phyloP scores from a whole-genome alignment of 2,113 vertebrate genomes.

The Rissa tridactyla region DNA sequence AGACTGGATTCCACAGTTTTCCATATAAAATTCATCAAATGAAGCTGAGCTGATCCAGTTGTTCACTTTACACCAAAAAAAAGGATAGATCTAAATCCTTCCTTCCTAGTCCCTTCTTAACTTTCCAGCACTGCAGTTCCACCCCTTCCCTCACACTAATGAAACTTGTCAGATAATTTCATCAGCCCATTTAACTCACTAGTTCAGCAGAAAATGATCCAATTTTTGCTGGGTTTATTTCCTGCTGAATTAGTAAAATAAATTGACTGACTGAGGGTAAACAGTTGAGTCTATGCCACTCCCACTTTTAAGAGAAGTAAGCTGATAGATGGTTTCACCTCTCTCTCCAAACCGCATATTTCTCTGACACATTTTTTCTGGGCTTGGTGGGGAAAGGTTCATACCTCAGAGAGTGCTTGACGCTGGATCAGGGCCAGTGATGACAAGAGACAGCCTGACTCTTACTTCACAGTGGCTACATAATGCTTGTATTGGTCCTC shows the following conservation, averaged over 20 bases:
- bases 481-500: neutral
- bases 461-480: neutral
- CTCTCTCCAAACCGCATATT: neutral
- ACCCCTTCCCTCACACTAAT: neutral
- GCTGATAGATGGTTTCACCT: neutral
- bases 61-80: neutral
- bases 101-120: neutral
- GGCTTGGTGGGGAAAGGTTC: neutral
- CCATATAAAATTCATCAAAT: neutral
- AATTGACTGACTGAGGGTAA: neutral
- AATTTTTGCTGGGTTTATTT: conserved; percentile 2
- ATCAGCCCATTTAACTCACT: conserved; percentile 1
- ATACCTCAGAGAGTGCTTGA: neutral
- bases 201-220: conserved; percentile 11
- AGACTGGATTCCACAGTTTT: neutral
- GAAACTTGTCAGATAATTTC: conserved; percentile 37
- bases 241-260: conserved; percentile 9
- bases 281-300: neutral
- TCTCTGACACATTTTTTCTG: neutral
- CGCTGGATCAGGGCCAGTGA: neutral
- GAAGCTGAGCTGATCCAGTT: neutral
- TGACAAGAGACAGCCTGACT: neutral
- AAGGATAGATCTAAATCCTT: neutral
- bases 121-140: neutral
- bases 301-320: neutral